Conservation (phyloP, 2,797 vertebrate species). For the Lacerta viridis region DNA sequence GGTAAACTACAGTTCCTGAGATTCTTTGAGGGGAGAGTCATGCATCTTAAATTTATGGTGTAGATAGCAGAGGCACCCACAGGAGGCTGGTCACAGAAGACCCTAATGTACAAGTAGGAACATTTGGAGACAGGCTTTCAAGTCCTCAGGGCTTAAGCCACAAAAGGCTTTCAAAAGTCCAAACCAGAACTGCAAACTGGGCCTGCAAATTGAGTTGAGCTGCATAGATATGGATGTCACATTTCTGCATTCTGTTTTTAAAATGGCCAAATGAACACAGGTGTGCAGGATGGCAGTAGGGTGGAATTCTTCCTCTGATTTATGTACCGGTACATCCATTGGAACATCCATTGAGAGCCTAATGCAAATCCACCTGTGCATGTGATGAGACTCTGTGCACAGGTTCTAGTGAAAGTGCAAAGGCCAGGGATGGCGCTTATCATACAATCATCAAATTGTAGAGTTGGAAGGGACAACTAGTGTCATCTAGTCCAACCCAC, state of each 20-base stretch:
- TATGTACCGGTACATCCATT: not conserved
- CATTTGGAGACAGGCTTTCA: not conserved
- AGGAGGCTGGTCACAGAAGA: not conserved
- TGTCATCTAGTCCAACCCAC: no score
- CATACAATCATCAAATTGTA: no score
- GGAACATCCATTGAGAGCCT: not conserved
- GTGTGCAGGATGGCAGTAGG: not conserved
- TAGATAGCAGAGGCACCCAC: no score
- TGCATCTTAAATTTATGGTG: no score
- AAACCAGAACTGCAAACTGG: not conserved
- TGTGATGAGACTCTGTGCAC: not conserved
- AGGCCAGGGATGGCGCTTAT: not conserved
- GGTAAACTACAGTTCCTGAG: no score
- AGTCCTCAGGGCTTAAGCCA: no score
- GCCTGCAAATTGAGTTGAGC: not conserved
- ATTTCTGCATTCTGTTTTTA: not conserved
- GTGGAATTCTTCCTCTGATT: not conserved
- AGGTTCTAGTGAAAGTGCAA: not conserved
- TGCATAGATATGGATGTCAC: not conserved
- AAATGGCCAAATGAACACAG: not conserved
- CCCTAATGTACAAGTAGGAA: not conserved
- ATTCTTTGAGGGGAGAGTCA: no score
- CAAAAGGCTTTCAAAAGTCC: no score
- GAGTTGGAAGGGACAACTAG: no score
- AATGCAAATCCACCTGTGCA: no score